Evolutionary conservation across 2,888 invertebrate genomes (phyloP).

Genomic region (Schizaphis graminum): DNA sequence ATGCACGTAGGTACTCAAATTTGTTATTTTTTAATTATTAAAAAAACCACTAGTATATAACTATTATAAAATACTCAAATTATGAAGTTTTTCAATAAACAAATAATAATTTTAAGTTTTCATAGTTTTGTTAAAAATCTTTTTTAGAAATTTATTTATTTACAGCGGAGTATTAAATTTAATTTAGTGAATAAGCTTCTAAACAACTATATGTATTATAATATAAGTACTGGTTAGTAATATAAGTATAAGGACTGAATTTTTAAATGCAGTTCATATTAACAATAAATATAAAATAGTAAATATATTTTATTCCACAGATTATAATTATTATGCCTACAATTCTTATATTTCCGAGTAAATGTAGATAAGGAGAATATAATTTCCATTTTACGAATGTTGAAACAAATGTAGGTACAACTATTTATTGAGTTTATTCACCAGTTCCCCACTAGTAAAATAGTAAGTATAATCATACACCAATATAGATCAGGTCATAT

Average conservation of each 20-base stretch:
- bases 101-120: not conserved
- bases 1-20: not conserved
- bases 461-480: not conserved
- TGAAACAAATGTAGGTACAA: not conserved
- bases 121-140: not conserved
- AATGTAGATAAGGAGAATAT: not conserved
- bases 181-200: not conserved
- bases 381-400: not conserved
- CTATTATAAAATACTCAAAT: too few species aligned
- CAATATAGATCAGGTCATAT: not conserved
- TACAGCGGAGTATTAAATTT: not conserved
- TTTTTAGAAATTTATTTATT: not conserved
- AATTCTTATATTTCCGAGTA: not conserved
- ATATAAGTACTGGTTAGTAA: not conserved
- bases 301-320: not conserved
- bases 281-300: not conserved
- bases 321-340: not conserved
- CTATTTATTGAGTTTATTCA: not conserved
- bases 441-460: not conserved
- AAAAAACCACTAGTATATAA: too few species aligned
- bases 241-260: not conserved
- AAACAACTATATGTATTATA: not conserved
- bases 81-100: not conserved
- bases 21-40: not conserved
- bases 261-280: not conserved